phyloP scores from a whole-genome alignment of 2,113 vertebrate species.

The Antidorcas marsupialis region DNA sequence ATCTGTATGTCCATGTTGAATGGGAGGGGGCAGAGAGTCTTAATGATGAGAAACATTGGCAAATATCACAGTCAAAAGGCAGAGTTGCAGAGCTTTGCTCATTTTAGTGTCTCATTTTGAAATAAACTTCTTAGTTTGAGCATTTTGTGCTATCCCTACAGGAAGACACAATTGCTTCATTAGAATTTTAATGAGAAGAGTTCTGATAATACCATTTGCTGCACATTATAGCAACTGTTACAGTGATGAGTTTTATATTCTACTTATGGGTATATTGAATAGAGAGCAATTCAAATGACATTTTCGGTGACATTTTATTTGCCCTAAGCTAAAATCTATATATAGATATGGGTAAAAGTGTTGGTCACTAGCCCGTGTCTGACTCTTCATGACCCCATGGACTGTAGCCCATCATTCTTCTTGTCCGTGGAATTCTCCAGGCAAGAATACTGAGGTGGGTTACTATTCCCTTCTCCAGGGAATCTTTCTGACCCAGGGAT shows the following conservation, averaged over 20 bases:
- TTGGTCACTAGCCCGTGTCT: background rate
- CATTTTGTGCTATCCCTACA: background rate
- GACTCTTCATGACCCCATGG: background rate
- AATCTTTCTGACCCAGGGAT: background rate
- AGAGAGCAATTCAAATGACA: background rate
- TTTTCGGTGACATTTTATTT: background rate
- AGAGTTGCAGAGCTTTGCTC: background rate
- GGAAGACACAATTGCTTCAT: background rate
- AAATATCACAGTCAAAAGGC: background rate
- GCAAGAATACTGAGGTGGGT: background rate
- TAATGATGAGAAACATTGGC: background rate
- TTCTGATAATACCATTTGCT: background rate
- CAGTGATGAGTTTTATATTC: background rate
- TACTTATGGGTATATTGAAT: background rate
- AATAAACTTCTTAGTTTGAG: constrained; percentile 22
- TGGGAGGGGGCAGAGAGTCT: background rate
- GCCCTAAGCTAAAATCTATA: constrained; percentile 21
- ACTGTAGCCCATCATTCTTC: background rate
- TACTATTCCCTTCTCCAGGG: background rate
- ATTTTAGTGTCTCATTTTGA: constrained; percentile 23
- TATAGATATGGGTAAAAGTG: background rate
- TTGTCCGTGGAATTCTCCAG: background rate
- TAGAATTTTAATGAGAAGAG: background rate
- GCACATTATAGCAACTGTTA: background rate
- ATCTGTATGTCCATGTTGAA: background rate